phyloP scores from a whole-genome alignment of 2,888 invertebrate species.

The Drosophila eohydei region DNA sequence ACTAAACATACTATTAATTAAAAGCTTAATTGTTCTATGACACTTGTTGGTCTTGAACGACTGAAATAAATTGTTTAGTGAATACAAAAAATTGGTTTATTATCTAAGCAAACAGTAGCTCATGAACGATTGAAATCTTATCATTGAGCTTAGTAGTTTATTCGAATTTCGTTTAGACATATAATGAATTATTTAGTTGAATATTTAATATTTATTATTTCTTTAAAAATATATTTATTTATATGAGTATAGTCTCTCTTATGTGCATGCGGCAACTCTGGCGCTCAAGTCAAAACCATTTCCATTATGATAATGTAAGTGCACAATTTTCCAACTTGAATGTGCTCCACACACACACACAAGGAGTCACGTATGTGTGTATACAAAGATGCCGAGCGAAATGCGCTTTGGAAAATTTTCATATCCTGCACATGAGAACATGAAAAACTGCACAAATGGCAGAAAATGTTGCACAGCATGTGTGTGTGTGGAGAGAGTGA shows the following conservation, averaged over 20 bases:
- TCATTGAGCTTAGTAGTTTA: too few relatives aligned
- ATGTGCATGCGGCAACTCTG: slow-evolving; percentile 56
- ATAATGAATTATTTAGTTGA: too few relatives aligned
- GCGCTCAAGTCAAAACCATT: slow-evolving; percentile 72
- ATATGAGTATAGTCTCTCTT: background rate
- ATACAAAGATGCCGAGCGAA: slow-evolving; percentile 16
- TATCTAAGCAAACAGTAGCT: background rate
- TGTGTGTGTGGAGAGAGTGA: slow-evolving; percentile 15
- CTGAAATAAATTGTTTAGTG: too few relatives aligned
- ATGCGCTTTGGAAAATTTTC: slow-evolving; percentile 73
- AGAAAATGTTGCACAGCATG: slow-evolving; percentile 74
- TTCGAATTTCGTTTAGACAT: too few relatives aligned
- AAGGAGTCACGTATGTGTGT: background rate
- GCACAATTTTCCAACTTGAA: slow-evolving; percentile 77
- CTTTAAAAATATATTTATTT: background rate
- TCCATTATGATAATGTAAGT: slow-evolving; percentile 82
- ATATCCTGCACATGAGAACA: slow-evolving; percentile 77
- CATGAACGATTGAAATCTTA: too few relatives aligned
- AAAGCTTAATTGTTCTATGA: background rate
- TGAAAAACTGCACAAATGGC: slow-evolving; percentile 81
- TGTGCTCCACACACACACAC: slow-evolving; percentile 40
- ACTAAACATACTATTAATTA: background rate
- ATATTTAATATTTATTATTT: background rate
- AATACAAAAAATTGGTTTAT: too few relatives aligned
- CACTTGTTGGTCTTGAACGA: background rate